phyloP scores from a whole-genome alignment of 1,140 invertebrate species.

The Bombus consobrinus region DNA sequence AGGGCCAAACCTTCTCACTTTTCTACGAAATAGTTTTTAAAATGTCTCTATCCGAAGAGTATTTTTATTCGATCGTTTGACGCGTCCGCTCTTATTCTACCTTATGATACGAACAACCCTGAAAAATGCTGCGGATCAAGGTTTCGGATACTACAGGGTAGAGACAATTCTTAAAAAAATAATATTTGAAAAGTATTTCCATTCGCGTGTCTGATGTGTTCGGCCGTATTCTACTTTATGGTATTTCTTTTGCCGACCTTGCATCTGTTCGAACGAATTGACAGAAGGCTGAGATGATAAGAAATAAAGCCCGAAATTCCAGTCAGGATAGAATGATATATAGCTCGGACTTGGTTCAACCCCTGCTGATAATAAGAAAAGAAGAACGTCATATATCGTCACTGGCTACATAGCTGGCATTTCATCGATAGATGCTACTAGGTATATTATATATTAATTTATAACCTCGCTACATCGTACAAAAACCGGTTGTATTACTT shows the following conservation, averaged over 20 bases:
- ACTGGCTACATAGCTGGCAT: neutral
- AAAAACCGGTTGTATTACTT: neutral
- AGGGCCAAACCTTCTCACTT: neutral
- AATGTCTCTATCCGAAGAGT: neutral
- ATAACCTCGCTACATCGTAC: neutral
- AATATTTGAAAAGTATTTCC: neutral
- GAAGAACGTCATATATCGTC: neutral
- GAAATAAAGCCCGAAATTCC: neutral
- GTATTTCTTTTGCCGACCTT: neutral
- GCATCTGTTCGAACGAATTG: neutral
- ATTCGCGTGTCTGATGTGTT: neutral
- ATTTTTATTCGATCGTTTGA: too few species aligned
- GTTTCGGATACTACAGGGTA: too few species aligned
- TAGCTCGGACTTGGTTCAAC: neutral
- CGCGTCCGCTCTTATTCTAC: too few species aligned
- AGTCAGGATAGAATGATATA: neutral
- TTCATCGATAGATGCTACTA: neutral
- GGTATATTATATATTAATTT: neutral
- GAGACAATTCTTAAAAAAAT: neutral
- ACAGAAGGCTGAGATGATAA: neutral
- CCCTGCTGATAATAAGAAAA: neutral
- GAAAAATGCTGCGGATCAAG: neutral
- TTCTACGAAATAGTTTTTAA: neutral
- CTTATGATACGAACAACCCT: neutral
- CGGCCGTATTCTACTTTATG: neutral